These are phyloP conservation scores for Mystacides longicornis DNA, from an alignment of 2,888 invertebrate species.

Conservation along the genomic window DNA sequence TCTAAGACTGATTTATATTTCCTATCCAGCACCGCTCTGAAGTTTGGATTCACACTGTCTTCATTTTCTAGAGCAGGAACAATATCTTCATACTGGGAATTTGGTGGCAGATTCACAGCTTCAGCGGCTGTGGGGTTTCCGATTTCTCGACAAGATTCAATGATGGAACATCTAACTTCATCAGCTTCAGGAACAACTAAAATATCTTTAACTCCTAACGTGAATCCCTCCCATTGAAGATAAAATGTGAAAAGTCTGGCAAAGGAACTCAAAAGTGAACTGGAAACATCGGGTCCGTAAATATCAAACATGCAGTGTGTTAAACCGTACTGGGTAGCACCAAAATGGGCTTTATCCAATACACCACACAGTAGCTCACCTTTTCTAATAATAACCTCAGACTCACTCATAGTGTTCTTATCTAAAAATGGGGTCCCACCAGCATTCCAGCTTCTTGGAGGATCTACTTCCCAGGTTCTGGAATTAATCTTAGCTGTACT, in stretches of 20 bases:
- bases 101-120: slow-evolving; percentile 60
- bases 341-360: slow-evolving; percentile 94
- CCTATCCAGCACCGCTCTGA: slow-evolving; percentile 72
- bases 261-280: slow-evolving; percentile 76
- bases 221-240: slow-evolving; percentile 87
- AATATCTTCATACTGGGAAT: slow-evolving; percentile 52
- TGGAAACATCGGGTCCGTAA: slow-evolving; percentile 84
- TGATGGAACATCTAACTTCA: slow-evolving; percentile 58
- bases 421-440: slow-evolving; percentile 56
- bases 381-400: slow-evolving; percentile 78
- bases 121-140: slow-evolving; percentile 59
- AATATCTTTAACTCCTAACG: slow-evolving; percentile 93
- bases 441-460: slow-evolving; percentile 52
- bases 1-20: slow-evolving; percentile 77
- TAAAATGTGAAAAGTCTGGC: slow-evolving; percentile 88
- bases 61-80: slow-evolving; percentile 62
- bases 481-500: slow-evolving; percentile 44
- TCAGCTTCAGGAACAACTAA: slow-evolving; percentile 70
- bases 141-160: slow-evolving; percentile 54
- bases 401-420: slow-evolving; percentile 72
- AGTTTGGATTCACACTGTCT: slow-evolving; percentile 64
- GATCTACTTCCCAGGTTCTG: slow-evolving; percentile 56
- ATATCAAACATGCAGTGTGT: slow-evolving; percentile 93
- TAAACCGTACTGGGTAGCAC: slow-evolving; percentile 89
- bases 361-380: slow-evolving; percentile 89